Conservation (phyloP, 2,113 vertebrate genomes). For the Thunnus thynnus region DNA sequence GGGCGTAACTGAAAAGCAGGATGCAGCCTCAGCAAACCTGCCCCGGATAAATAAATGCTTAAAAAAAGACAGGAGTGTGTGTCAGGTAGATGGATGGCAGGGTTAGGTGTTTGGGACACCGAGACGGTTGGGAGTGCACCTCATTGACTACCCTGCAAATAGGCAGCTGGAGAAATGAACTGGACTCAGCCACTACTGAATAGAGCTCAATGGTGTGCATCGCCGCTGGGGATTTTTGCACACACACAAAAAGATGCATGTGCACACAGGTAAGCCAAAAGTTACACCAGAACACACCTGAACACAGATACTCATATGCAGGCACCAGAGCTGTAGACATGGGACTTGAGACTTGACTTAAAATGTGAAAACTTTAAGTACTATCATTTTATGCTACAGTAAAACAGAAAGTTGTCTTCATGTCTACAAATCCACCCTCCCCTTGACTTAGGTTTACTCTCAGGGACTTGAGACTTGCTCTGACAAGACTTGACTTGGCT, state of each 20-base stretch:
- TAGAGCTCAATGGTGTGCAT: constrained; percentile 53
- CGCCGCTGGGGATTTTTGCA: constrained; percentile 22
- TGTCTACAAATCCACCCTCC: too few species aligned
- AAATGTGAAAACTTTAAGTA: too few species aligned
- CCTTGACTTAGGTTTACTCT: too few species aligned
- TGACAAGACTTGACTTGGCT: background rate
- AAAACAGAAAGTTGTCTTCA: too few species aligned
- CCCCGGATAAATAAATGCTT: constrained; percentile 37
- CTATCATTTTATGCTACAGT: too few species aligned
- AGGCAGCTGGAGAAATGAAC: constrained; percentile 68
- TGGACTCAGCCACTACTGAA: constrained; percentile 54
- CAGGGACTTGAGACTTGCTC: background rate
- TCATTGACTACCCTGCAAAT: constrained; percentile 65
- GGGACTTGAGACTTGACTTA: too few species aligned
- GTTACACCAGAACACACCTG: background rate
- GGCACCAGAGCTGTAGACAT: too few species aligned
- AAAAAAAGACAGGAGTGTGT: constrained; percentile 28
- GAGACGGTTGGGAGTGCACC: constrained; percentile 54
- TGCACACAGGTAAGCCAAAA: background rate
- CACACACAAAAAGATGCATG: constrained; percentile 10
- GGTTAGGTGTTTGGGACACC: constrained; percentile 52
- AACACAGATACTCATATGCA: too few species aligned
- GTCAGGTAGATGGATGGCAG: constrained; percentile 68
- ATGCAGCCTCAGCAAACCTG: constrained; percentile 45
- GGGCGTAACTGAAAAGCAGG: constrained; percentile 10